These are phyloP conservation scores for Melanotaenia boesemani DNA, from an alignment of 2,797 vertebrate species.

Conservation along the genomic window DNA sequence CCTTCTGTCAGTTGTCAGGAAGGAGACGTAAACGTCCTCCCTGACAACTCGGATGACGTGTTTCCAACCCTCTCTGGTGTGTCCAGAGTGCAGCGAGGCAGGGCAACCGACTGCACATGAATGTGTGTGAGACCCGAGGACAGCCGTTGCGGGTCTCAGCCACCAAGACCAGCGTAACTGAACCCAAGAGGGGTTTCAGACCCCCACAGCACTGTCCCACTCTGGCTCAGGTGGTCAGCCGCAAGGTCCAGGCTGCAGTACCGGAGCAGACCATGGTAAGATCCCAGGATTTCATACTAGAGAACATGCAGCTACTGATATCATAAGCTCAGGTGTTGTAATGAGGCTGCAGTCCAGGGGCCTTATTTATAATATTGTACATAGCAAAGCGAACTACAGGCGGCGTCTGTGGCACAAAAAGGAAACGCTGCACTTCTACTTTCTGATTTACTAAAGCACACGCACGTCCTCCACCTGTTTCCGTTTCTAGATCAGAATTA, in stretches of 20 bases:
- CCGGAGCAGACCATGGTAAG: slow-evolving; percentile 85
- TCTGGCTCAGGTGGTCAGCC: slow-evolving; percentile 84
- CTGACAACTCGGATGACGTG: not conserved
- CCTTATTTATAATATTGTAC: no score
- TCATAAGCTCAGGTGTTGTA: no score
- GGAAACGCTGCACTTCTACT: no score
- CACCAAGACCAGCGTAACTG: slow-evolving; percentile 69
- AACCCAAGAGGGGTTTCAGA: slow-evolving; percentile 84
- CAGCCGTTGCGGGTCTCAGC: slow-evolving; percentile 63
- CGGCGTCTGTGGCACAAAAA: no score
- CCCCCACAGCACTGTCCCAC: slow-evolving; percentile 83
- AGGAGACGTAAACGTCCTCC: no score
- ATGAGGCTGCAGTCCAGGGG: no score
- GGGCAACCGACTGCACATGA: slow-evolving; percentile 92
- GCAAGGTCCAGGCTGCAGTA: slow-evolving; percentile 82
- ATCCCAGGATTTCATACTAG: not conserved
- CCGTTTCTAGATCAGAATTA: no score
- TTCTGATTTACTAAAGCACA: no score
- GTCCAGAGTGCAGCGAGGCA: slow-evolving; percentile 90
- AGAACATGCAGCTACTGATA: no score
- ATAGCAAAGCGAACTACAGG: no score
- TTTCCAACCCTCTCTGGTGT: slow-evolving; percentile 1
- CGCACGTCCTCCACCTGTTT: no score
- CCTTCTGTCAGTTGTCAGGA: no score
- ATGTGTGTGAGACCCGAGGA: slow-evolving; percentile 86